Conservation (phyloP, 2,797 vertebrate species). For the Myotis planiceps region DNA sequence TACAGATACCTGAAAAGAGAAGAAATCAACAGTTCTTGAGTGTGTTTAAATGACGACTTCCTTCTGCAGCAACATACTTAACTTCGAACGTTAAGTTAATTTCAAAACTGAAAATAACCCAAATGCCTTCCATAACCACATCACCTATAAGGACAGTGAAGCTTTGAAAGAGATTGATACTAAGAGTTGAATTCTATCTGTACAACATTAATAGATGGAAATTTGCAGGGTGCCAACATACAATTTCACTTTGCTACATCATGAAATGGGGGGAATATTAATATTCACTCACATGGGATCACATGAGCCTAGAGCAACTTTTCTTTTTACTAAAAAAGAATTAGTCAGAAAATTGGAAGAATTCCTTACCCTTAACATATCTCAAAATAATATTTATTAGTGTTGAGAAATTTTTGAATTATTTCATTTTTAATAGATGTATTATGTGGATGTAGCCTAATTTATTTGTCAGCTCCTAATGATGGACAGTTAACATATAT, state of each 20-base stretch:
- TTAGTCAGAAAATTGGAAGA: not conserved
- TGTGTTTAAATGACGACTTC: not conserved
- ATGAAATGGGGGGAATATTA: not conserved
- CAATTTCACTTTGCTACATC: not conserved
- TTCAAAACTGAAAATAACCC: not conserved
- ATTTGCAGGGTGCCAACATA: not conserved
- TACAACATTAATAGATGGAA: not conserved
- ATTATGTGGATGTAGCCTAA: not conserved
- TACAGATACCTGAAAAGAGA: constrained; percentile 92
- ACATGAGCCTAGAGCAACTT: not conserved
- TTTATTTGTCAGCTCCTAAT: not conserved
- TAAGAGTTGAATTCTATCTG: not conserved
- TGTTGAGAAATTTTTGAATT: not conserved
- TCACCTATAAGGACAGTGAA: not conserved
- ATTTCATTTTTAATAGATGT: not conserved
- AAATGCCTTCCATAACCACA: not conserved
- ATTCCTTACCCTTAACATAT: not conserved
- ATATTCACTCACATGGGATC: not conserved
- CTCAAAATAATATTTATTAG: not conserved
- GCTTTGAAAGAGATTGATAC: not conserved
- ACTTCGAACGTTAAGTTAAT: not conserved
- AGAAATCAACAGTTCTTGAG: not conserved
- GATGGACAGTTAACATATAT: not conserved
- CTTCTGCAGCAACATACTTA: not conserved
- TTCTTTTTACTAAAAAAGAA: not conserved